phyloP scores from a whole-genome alignment of 2,113 vertebrate genomes.

The Dicrurus megarhynchus region DNA sequence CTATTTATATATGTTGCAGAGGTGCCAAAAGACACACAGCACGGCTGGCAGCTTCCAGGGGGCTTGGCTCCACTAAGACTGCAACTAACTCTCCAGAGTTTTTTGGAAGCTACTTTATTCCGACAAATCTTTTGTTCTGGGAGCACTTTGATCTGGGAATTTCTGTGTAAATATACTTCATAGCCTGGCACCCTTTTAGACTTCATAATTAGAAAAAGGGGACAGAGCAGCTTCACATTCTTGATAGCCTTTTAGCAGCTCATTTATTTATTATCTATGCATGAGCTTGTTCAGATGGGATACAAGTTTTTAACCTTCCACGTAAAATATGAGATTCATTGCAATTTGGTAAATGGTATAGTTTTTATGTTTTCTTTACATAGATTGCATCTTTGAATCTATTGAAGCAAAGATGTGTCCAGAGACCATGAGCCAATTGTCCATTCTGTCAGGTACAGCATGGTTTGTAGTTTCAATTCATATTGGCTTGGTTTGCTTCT shows the following conservation, averaged over 20 bases:
- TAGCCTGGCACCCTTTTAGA: neutral
- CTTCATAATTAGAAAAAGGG: neutral
- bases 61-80: neutral
- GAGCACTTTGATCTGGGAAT: neutral
- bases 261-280: neutral
- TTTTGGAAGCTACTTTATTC: conserved; percentile 7
- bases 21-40: conserved; percentile 23
- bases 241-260: neutral
- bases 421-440: neutral
- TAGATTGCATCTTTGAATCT: neutral
- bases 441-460: neutral
- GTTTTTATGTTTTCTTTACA: neutral
- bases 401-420: neutral
- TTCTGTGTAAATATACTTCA: neutral
- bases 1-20: conserved; percentile 12
- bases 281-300: neutral
- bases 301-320: neutral
- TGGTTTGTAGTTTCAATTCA: neutral
- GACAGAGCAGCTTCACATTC: neutral
- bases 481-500: neutral
- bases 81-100: neutral
- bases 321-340: neutral
- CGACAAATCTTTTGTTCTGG: neutral
- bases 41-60: conserved; percentile 8
- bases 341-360: neutral